Base-by-base conservation (phyloP, 64 coral and sea anemone species). In the Montipora efflorescens region DNA sequence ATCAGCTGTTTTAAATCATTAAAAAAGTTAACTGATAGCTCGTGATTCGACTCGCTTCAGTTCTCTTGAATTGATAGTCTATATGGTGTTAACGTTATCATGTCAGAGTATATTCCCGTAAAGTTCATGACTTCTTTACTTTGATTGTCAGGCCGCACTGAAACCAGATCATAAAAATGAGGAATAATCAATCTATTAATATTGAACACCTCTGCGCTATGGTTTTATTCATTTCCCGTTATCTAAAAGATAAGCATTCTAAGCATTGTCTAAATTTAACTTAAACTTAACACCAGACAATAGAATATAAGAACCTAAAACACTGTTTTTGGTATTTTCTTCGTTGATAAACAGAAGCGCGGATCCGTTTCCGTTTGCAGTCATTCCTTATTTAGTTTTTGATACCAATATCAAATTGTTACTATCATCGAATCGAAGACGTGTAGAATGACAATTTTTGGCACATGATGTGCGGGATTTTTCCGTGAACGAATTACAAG, bases 221-320 rank as follows among this genome's bases (percentile, higher is more conserved):
- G 44, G 19, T 86, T 36, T 86, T 50, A 71, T 86, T 70, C 82
- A 47, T 20, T 72, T 72, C 16, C 49, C 43, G 71, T 84, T 9
- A 71, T 70, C 44, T 19, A 9, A n/a, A 86, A 86, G 82, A 50
- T 86, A 86, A 43, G n/a, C 82, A 21, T n/a, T 19, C 21, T 86
- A 86, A 43, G n/a, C 82, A 21, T n/a, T 19, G 67, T 70, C 82
- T 68, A 71, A 71, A 86, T 50, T 86, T 71, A 86, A 71, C 62
- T 71, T 20, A 9, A 18, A 71, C 62, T 71, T 20, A 18, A 18
- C 48, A 18, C 47, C 44, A 86, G 82, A 86, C 82, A 71, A 72
- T n/a, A 50, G n/a, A 70, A 72, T 86, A 86, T 86, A 14, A 20
- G 12, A 10, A 50, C 2, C 43, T 50, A 86, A 49, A 86, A 67